phyloP scores from a whole-genome alignment of 2,888 invertebrate species.

The Neria commutata region DNA sequence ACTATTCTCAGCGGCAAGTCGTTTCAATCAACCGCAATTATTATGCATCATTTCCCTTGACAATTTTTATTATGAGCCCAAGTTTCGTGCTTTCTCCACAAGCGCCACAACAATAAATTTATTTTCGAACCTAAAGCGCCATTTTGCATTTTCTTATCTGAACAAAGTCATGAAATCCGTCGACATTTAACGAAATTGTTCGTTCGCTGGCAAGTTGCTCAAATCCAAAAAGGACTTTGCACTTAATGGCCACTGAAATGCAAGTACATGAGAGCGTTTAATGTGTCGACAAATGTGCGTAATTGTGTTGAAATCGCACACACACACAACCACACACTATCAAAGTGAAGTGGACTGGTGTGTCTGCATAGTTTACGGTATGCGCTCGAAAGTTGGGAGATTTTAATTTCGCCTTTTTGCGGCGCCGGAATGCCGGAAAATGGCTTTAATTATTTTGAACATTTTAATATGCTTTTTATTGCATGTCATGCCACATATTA shows the following conservation, averaged over 20 bases:
- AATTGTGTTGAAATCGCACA: conserved; percentile 8
- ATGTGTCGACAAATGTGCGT: conserved; percentile 8
- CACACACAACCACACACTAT: neutral
- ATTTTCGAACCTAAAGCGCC: neutral
- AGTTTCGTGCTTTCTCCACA: no score
- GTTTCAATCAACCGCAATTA: no score
- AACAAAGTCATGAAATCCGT: neutral
- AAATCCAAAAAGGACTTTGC: neutral
- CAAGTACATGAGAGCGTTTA: neutral
- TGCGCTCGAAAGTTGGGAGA: neutral
- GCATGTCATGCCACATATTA: conserved; percentile 2
- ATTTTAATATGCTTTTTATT: neutral
- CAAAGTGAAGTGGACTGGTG: no score
- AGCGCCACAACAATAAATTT: no score
- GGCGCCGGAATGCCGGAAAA: neutral
- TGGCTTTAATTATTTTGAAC: neutral
- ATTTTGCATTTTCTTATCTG: no score
- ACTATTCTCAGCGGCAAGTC: no score
- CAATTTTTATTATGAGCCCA: no score
- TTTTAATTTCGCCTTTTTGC: no score
- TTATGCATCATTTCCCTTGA: no score
- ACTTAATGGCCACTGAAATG: neutral
- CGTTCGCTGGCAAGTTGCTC: neutral
- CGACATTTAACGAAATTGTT: neutral
- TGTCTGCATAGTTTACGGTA: no score